These are phyloP conservation scores for Ligdia adustata DNA, from an alignment of 2,888 invertebrate genomes.

Conservation along the genomic window DNA sequence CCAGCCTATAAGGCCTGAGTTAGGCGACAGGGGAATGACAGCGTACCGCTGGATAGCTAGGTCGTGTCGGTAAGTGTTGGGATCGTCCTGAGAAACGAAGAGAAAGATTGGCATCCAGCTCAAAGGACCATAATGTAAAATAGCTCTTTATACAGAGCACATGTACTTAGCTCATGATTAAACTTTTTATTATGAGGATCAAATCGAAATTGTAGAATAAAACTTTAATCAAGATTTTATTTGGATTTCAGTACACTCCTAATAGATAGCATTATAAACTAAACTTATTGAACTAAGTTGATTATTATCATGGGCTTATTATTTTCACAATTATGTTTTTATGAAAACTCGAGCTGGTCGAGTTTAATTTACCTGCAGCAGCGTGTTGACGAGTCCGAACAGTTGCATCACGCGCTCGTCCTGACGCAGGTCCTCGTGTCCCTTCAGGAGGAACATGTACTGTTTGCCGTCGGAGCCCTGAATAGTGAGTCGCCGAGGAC, in stretches of 20 bases:
- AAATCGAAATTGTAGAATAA: no score
- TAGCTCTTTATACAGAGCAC: not conserved
- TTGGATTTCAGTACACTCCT: no score
- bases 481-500: conserved; percentile 97
- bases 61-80: conserved; percentile 96
- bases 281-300: no score
- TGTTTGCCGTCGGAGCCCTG: conserved; percentile 98
- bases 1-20: conserved; percentile 99
- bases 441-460: conserved; percentile 99
- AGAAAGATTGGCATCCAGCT: no score
- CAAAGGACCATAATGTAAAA: no score
- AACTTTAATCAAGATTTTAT: no score
- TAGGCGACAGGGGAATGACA: conserved; percentile 98
- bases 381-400: conserved; percentile 97
- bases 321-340: no score
- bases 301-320: no score
- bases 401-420: conserved; percentile 99
- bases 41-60: conserved; percentile 94
- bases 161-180: no score
- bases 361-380: conserved; percentile 85
- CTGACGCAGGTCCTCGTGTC: conserved; percentile 99
- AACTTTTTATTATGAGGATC: no score
- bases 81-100: conserved; percentile 88
- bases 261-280: no score
- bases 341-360: no score